Base-by-base conservation (phyloP, 2,797 vertebrate species). In the Apogon hyalosoma region DNA sequence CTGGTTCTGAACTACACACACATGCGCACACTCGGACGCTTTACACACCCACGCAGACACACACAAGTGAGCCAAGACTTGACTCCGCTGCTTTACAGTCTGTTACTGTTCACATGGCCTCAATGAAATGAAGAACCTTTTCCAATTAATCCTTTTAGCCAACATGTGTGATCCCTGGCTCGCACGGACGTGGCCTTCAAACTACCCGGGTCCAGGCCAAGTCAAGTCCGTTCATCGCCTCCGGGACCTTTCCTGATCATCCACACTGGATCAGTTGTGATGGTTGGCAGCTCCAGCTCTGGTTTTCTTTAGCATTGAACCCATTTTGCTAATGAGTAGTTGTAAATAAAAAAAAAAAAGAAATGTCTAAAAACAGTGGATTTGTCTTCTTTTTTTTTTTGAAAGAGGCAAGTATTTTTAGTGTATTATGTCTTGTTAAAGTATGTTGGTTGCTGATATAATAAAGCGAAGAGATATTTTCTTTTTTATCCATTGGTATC, bases 101-200 rank as follows among this genome's bases (percentile, higher is more conserved):
- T 89, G 88, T 59, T 84, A 79, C 87, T 82, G 83, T 90, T 90
- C 89, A 86, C 85, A 90, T 77, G 77, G 73, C 69, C 82, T 84
- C 83, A 90, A 87, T 89, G 74, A 86, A 89, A 83, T 76, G 71
- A 82, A 73, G 79, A 85, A 84, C 75, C 86, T 82, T 82, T 89
- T 90, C 86, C 89, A 90, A 89, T 89, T 86, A 89, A 89, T 90
- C 90, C 89, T 88, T 90, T 92, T 90, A 90, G 87, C 69, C 82
- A 79, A 84, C 89, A 90, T 90, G 89, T 90, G 88, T 84, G 89
- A 90, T 83, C 76, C 62, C 83, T 89, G 85, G 87, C 88, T 84
- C 80, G n/a, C 21, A 0, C 52, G 15, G 36, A 56, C 12, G 63
- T 61, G 68, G 79, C 71, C 82, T 79, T 80, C 72, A 56, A 75